phyloP scores from a whole-genome alignment of 2,888 invertebrate genomes.

The Aradus depressus region DNA sequence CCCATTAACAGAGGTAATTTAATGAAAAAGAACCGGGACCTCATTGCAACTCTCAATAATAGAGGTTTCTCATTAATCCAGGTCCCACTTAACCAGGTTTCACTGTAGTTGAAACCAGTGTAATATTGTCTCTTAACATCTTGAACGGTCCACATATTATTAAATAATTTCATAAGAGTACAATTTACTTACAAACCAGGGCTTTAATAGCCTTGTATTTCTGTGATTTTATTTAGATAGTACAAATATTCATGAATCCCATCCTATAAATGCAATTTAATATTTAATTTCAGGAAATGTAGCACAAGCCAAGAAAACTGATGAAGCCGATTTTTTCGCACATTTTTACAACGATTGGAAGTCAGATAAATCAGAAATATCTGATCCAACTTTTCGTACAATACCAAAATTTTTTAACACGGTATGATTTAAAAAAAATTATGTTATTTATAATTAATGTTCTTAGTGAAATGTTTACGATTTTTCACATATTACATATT shows the following conservation, averaged over 20 bases:
- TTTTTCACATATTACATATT: conserved; percentile 1
- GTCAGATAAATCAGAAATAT: conserved; percentile 11
- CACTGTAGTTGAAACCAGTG: no score
- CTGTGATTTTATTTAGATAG: no score
- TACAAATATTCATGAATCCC: no score
- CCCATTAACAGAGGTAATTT: no score
- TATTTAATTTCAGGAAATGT: not conserved
- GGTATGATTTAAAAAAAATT: conserved; percentile 30
- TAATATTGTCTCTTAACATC: not conserved
- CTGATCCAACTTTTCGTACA: conserved; percentile 43
- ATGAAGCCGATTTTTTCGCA: conserved; percentile 18
- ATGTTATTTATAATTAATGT: not conserved
- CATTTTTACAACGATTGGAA: conserved; percentile 23
- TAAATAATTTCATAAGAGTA: no score
- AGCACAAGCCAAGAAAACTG: not conserved
- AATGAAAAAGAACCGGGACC: no score
- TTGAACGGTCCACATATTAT: no score
- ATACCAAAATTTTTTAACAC: conserved; percentile 68
- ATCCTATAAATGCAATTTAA: not conserved
- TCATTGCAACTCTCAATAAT: no score
- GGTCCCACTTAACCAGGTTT: no score
- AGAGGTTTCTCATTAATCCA: no score
- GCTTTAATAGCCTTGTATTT: no score
- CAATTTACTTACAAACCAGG: no score
- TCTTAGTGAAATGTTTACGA: not conserved